Evolutionary conservation across 2,888 invertebrate genomes (phyloP), one percentile per base, ranked within the genome.

Genomic region (Troides helena): DNA sequence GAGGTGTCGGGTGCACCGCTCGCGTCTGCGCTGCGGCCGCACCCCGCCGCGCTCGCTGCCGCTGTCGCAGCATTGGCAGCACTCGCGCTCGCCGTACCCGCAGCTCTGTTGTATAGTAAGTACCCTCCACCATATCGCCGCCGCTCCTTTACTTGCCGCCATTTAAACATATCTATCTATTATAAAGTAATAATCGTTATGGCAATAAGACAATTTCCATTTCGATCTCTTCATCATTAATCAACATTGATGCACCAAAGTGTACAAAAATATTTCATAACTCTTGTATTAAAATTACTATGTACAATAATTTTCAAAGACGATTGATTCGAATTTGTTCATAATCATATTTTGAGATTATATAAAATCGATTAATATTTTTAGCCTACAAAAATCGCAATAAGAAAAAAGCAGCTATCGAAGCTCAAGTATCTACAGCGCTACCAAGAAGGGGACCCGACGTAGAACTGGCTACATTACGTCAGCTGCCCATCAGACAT

Each of bases 401-500:
- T 21, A 95, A 96, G 71, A 97, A 97, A 84, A 96, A 96, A 80
- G 90, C 94, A 0, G 90, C 94, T 63, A 74, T 93, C 1, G 93
- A 94, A 23, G 94, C 94, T 72, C 88, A 94, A 77, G 90, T 93
- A 36, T 84, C 89, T 18, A 85, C 87, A 5, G 87, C 86, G 21
- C 78, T 82, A 3, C 78, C 85, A 17, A 79, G 89, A n/a, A 87
- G 94, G 76, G 93, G 94, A 18, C 95, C 95, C 7, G 97, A 98
- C 80, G 94, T 96, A 0, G 98, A 99, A 82, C 90, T 98, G 66
- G 98, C 98, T 1, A 97, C 96, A 0, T 88, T 99, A 67, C 93
- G 98, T 70, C 97, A 98, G 80, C 94, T 98, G 30, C 98, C 98
- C 0, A 96, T 97, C 72, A 94, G 97, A 63, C 97, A 98, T 81